A percentile compares a stretch with the other conserved stretches of the same genome.
phyloP scores from a whole-genome alignment of 2,113 vertebrate species.

The Emydocephalus ijimae region DNA sequence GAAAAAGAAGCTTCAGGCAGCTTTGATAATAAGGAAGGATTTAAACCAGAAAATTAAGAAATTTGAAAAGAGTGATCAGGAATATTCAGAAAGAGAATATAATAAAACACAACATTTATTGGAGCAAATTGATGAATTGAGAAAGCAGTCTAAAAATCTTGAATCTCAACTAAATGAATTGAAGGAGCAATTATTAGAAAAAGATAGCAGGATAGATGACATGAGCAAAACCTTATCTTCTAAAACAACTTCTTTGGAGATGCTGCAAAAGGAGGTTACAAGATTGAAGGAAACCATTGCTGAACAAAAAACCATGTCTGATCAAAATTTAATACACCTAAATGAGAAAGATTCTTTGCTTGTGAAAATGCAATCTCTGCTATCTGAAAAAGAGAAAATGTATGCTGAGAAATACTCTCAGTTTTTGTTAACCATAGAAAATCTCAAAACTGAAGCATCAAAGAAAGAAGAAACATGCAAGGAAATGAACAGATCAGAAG shows the following conservation, averaged over 20 bases:
- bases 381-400: slow-evolving; percentile 55
- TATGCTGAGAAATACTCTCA: slow-evolving; percentile 60
- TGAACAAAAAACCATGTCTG: slow-evolving; percentile 65
- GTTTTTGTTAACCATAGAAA: slow-evolving; percentile 62
- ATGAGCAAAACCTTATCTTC: slow-evolving; percentile 50
- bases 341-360: slow-evolving; percentile 66
- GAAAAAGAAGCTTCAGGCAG: slow-evolving; percentile 85
- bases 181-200: slow-evolving; percentile 66
- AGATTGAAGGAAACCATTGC: slow-evolving; percentile 53
- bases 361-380: slow-evolving; percentile 57
- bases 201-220: slow-evolving; percentile 63
- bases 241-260: slow-evolving; percentile 46
- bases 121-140: slow-evolving; percentile 58
- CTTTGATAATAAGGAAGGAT: slow-evolving; percentile 77
- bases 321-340: slow-evolving; percentile 60
- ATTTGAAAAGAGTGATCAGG: slow-evolving; percentile 68
- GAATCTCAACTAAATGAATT: slow-evolving; percentile 59
- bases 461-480: slow-evolving; percentile 53
- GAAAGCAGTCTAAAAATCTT: slow-evolving; percentile 53
- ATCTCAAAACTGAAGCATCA: slow-evolving; percentile 61
- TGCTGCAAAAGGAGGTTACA: slow-evolving; percentile 51
- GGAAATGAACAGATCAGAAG: slow-evolving; percentile 10
- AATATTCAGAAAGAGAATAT: slow-evolving; percentile 57
- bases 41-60: slow-evolving; percentile 76
- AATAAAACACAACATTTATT: slow-evolving; percentile 51